Base-by-base conservation (phyloP, 2,797 vertebrate species). In the Chelon auratus region DNA sequence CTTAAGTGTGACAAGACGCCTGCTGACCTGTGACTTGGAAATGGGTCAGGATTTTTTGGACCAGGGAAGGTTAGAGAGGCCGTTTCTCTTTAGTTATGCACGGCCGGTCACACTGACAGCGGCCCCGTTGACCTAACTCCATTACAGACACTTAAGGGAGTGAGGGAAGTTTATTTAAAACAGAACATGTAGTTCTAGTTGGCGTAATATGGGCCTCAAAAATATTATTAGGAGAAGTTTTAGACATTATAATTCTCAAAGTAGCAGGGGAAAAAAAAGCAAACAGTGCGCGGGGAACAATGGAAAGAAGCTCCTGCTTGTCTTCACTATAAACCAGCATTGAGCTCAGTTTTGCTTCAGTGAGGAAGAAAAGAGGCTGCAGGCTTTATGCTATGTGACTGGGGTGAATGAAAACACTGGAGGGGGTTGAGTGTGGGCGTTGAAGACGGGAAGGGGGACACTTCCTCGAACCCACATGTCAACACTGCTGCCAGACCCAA, bases 341-440 rank as follows among this genome's bases (percentile, higher is more conserved):
- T 61, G 26, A 57, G 59, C 62, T 82, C 70, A 70, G 78, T 68
- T 87, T 61, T 80, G 80, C 81, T 72, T 85, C 77, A 84, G 52
- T 75, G 55, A 77, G 15, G 43, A 73, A 68, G 78, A 87, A 82
- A 33, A 83, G 76, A 63, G 62, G 55, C 74, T 72, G 76, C 26
- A 5, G 63, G 60, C 78, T 83, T 91, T 90, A 80, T 88, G 90
- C 87, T 88, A 47, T 80, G 83, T 90, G 91, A 85, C 65, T 61
- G 62, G 26, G 59, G 80, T 91, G 87, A 94, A 93, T 90, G 79
- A 86, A 83, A 89, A 87, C 75, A 82, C 64, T 71, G 36, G 75
- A 33, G 73, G 67, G 72, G 74, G 77, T 8, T 70, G 80, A 75
- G 63, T 73, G 80, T 80, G 72, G 68, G 62, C 53, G 75, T 78